phyloP scores from a whole-genome alignment of 2,797 vertebrate genomes.

The Aplochiton taeniatus region DNA sequence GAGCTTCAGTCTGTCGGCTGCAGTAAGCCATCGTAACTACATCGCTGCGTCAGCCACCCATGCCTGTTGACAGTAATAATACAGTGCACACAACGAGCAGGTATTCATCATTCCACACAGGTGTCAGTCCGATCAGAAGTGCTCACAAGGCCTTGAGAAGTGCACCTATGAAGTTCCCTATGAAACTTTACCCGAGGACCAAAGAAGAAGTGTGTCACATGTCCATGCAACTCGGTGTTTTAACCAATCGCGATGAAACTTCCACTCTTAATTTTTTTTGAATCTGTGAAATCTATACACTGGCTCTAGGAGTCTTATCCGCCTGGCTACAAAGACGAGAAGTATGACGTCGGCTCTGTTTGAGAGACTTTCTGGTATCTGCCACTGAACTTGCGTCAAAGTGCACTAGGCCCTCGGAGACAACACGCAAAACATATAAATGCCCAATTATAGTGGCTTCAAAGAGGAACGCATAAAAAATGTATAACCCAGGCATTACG shows the following conservation, averaged over 20 bases:
- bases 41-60: background rate
- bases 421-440: conserved; percentile 65
- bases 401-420: conserved; percentile 48
- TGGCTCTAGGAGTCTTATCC: conserved; percentile 1
- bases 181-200: background rate
- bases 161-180: too few relatives aligned
- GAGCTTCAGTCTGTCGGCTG: conserved; percentile 19
- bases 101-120: too few relatives aligned
- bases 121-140: too few relatives aligned
- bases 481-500: conserved; percentile 55
- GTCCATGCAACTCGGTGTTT: background rate
- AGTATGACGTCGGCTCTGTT: conserved; percentile 20
- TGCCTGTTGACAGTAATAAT: background rate
- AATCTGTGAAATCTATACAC: conserved; percentile 35
- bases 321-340: conserved; percentile 33
- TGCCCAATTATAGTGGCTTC: conserved; percentile 69
- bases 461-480: conserved; percentile 67
- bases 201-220: background rate
- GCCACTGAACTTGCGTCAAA: conserved; percentile 47
- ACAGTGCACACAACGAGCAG: too few relatives aligned
- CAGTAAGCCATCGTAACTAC: conserved; percentile 19
- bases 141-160: too few relatives aligned
- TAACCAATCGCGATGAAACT: conserved; percentile 34
- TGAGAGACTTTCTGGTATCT: conserved; percentile 33
- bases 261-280: conserved; percentile 41